Base-by-base conservation (phyloP, 2,888 invertebrate genomes). In the Rhopalosiphum nymphaeae region DNA sequence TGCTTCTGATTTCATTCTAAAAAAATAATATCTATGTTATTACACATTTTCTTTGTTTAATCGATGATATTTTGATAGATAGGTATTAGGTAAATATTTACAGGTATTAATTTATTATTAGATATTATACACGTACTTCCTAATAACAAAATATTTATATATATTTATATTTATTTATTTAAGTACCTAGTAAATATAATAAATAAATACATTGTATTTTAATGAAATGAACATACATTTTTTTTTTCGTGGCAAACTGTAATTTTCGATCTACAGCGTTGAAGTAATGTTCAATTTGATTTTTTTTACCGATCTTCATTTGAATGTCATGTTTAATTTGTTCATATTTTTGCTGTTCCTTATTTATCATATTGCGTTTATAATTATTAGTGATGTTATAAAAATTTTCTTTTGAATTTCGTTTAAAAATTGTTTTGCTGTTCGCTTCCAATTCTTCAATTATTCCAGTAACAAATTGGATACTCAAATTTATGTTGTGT, bases 1-100 rank as follows among this genome's bases (percentile, higher is more conserved):
- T 21, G 61, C 61, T 85, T 94, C 93, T 10, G 93, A 85, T 61
- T 94, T 94, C 61, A 94, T 94, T 94, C 93, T 94, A 42, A 84
- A 89, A 53, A 61, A 46, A 56, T 36, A 29, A 57, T 44, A 87
- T 21, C 16, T n/a, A 67, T 67, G 67, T n/a, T 49, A 49, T 13
- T 13, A 49, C 11, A 49, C 49, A 49, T 49, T 49, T 49, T 46
- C 5, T 0, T 49, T 49, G 49, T 10, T 11, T 49, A 49, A 49
- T 49, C 49, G 13, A 13, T 49, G 11, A 49, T 11, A 11, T 49
- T 10, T 49, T 49, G 49, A 13, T 49, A 49, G 49, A 10, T 49
- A 49, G 44, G 49, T 49, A 46, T 7, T 46, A 5, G 46, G 46
- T 46, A 46, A 49, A 16, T 49, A 49, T 13, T 11, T 53, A 53